These are phyloP conservation scores for Vanessa atalanta DNA, from an alignment of 1,140 invertebrate species.

Conservation along the genomic window DNA sequence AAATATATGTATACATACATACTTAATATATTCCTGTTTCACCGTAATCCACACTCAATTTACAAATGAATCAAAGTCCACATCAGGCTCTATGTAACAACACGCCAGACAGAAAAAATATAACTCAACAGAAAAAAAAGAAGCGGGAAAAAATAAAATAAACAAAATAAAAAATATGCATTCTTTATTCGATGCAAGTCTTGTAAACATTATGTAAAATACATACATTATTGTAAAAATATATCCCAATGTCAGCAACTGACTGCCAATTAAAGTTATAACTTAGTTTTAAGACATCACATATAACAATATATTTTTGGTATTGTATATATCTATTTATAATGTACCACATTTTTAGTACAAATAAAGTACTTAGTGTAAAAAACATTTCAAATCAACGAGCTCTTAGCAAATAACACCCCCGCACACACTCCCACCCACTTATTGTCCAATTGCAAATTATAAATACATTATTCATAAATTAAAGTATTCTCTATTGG, in stretches of 20 bases:
- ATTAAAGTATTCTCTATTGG: neutral
- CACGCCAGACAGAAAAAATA: no score
- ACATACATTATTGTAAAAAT: slow-evolving; percentile 6
- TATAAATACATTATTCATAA: neutral
- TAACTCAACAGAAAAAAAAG: neutral
- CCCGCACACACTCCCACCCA: neutral
- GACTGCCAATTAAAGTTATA: neutral
- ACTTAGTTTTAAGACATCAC: neutral
- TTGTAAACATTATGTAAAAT: slow-evolving; percentile 29
- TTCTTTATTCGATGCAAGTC: slow-evolving; percentile 26
- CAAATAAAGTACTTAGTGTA: neutral
- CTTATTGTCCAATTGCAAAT: slow-evolving; percentile 3
- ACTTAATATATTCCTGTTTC: no score
- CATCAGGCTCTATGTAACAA: no score
- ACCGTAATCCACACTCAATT: no score
- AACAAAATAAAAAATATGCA: slow-evolving; percentile 30
- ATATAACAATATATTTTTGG: neutral
- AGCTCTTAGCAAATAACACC: neutral
- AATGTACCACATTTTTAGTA: neutral
- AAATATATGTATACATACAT: no score
- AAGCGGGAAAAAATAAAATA: slow-evolving; percentile 26
- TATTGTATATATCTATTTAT: slow-evolving; percentile 1
- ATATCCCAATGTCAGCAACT: neutral
- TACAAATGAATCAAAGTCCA: no score
- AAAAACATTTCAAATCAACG: neutral